These are phyloP conservation scores for Nomada ruficornis DNA, from an alignment of 2,888 invertebrate species.

Conservation along the genomic window DNA sequence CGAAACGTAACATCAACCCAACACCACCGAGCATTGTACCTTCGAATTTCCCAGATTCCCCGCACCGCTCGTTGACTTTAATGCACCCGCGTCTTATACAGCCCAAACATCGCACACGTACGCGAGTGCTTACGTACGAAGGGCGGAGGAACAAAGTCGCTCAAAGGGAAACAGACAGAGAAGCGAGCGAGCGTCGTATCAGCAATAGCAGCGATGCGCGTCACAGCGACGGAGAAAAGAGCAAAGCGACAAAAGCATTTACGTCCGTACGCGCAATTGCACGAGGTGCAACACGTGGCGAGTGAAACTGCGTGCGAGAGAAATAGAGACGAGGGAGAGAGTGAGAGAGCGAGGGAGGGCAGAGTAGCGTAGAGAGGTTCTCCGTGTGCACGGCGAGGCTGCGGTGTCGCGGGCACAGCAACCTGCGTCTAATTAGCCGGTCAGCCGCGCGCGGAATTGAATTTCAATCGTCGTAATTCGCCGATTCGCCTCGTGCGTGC, in stretches of 20 bases:
- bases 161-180: background rate
- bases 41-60: conserved; percentile 40
- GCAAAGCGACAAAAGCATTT: conserved; percentile 43
- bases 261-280: conserved; percentile 59
- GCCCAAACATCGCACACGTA: background rate
- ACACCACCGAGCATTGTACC: conserved; percentile 25
- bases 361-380: no score
- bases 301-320: background rate
- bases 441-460: conserved; percentile 79
- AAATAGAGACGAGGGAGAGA: no score
- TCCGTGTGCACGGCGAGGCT: background rate
- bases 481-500: conserved; percentile 76
- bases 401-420: conserved; percentile 50
- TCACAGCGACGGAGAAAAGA: conserved; percentile 29
- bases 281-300: conserved; percentile 65
- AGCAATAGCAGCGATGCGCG: conserved; percentile 15
- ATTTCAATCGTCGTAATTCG: conserved; percentile 82
- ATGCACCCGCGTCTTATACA: conserved; percentile 13
- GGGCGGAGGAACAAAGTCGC: background rate
- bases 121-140: background rate
- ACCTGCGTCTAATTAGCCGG: conserved; percentile 79
- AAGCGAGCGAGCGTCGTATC: background rate
- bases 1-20: conserved; percentile 33
- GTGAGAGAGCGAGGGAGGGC: background rate
- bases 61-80: conserved; percentile 42